Evolutionary conservation across 1,140 invertebrate genomes (phyloP).

Genomic region (Bemisia tabaci): DNA sequence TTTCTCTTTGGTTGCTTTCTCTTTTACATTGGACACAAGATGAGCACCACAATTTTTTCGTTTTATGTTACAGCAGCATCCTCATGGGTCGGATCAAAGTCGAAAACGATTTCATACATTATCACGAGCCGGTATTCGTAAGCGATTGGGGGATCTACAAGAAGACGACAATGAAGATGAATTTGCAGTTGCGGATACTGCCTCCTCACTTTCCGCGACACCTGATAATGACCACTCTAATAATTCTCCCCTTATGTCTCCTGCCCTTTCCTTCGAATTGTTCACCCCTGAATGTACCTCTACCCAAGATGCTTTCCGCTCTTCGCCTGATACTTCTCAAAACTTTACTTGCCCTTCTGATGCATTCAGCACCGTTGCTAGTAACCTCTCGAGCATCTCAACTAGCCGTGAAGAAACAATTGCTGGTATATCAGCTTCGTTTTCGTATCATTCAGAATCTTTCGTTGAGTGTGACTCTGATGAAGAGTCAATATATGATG

Average conservation of each 20-base stretch:
- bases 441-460: background rate
- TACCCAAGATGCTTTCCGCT: background rate
- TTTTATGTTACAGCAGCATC: too few species aligned
- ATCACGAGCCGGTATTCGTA: background rate
- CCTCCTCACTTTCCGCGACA: background rate
- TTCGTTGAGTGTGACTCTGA: background rate
- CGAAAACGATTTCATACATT: background rate
- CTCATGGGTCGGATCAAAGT: too few species aligned
- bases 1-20: too few species aligned
- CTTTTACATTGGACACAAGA: too few species aligned
- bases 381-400: background rate
- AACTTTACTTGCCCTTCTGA: background rate
- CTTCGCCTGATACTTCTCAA: background rate
- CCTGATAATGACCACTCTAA: background rate
- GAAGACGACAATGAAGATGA: background rate
- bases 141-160: background rate
- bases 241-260: background rate
- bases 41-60: too few species aligned
- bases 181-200: background rate
- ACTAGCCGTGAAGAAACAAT: background rate
- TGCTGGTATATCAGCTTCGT: background rate
- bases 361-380: background rate
- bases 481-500: background rate
- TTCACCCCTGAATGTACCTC: background rate
- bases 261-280: background rate